Base-by-base conservation (phyloP, 2,797 vertebrate genomes). In the Brotula barbata region DNA sequence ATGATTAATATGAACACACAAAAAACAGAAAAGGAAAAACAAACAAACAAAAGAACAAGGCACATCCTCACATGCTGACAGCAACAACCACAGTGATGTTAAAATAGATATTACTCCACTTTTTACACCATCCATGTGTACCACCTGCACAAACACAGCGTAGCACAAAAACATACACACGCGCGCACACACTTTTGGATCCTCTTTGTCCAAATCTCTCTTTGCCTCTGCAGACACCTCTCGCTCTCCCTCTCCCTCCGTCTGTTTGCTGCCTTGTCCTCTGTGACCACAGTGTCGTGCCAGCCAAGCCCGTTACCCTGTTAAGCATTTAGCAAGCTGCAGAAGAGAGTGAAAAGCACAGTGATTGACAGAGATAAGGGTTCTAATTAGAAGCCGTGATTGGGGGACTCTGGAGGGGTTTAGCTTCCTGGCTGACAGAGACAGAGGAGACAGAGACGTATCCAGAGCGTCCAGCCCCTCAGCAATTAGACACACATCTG, bases 401-500 rank as follows among this genome's bases (percentile, higher is more conserved):
- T 82, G 82, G 79, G 78, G 66, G 25, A 71, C 59, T 82, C 74
- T 78, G 73, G 74, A 78, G 80, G 84, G 78, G 73, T 70, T 81
- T 80, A 78, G 75, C 73, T 87, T 85, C 78, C 83, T 86, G 85
- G 78, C 83, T 85, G 77, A 59, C 72, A 67, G 71, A 75, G 71
- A 69, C 73, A 73, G 78, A 77, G 68, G 70, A 85, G 77, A 88
- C 81, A 77, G 73, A 85, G 78, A 84, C 51, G 45, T 68, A 83
- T 78, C 70, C 84, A 59, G 82, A 75, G 65, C 58, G 23, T 66
- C 79, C 73, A 77, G 58, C 78, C 81, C 75, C 58, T 47, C 68
- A 21, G 53, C 88, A 90, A 87, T 89, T 89, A 90, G 75, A 80
- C 81, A 71, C 87, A 87, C 88, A 89, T 88, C 84, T 88, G 86